A percentile compares a stretch with the other conserved stretches of the same genome.
Evolutionary conservation across 2,888 invertebrate species (phyloP).

Genomic region (Seira ritae): DNA sequence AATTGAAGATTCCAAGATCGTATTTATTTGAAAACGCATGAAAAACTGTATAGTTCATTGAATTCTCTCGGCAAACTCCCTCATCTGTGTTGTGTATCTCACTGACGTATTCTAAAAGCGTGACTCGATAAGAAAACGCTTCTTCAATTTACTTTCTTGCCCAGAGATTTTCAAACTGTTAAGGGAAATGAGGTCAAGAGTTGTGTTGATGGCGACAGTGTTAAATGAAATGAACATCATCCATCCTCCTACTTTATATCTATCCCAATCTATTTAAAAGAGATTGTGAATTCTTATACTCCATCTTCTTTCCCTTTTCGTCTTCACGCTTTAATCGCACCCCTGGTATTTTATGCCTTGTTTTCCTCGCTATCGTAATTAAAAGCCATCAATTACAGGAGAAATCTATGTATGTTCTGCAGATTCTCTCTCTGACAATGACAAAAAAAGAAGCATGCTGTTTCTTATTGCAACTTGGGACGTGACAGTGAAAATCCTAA

Average conservation of each 20-base stretch:
- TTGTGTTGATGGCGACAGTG: slow-evolving; percentile 18
- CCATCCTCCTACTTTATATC: slow-evolving; percentile 38
- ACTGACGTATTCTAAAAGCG: slow-evolving; percentile 16
- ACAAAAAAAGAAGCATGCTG: slow-evolving; percentile 34
- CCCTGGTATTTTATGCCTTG: slow-evolving; percentile 16
- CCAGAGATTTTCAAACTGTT: slow-evolving; percentile 43
- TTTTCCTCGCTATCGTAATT: slow-evolving; percentile 50
- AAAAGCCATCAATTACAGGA: slow-evolving; percentile 53
- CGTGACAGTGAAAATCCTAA: slow-evolving; percentile 48
- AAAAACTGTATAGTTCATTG: no score
- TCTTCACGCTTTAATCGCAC: slow-evolving; percentile 17
- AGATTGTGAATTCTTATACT: no score
- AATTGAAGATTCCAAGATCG: no score
- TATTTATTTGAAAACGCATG: no score
- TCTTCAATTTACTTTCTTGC: not conserved
- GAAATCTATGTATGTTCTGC: slow-evolving; percentile 3
- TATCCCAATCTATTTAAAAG: no score
- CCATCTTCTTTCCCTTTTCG: slow-evolving; percentile 15
- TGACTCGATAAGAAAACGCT: slow-evolving; percentile 23
- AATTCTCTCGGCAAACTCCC: no score
- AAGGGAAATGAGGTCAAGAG: slow-evolving; percentile 58
- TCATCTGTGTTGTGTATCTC: no score
- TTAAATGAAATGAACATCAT: slow-evolving; percentile 44
- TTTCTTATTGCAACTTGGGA: slow-evolving; percentile 32
- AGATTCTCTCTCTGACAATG: slow-evolving; percentile 27